Percentiles rank a stretch among this genome's conserved stretches.
Evolutionary conservation across 2,113 vertebrate genomes (phyloP).

Genomic region (Ia io): DNA sequence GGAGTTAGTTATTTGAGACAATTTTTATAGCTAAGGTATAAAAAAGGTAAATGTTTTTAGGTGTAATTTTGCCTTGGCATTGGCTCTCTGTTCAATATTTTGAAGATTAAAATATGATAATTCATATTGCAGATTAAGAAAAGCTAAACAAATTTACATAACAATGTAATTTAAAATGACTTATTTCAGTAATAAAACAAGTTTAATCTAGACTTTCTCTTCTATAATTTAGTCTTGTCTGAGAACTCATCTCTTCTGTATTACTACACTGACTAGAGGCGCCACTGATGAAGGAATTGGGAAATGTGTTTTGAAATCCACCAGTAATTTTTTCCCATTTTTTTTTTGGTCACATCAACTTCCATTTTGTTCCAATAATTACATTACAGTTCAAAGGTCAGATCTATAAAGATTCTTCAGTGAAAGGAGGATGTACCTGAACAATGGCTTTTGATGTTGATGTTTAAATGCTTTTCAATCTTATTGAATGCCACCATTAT

Average conservation of each 20-base stretch:
- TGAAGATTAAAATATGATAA: constrained; percentile 56
- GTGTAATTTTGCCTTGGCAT: constrained; percentile 49
- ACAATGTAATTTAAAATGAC: constrained; percentile 57
- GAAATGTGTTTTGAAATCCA: constrained; percentile 1
- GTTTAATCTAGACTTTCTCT: constrained; percentile 2
- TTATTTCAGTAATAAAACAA: constrained; percentile 66
- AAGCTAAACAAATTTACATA: constrained; percentile 56
- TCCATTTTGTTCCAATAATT: background rate
- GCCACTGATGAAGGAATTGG: background rate
- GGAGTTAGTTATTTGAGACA: constrained; percentile 28
- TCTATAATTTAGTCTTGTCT: constrained; percentile 28
- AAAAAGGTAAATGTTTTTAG: constrained; percentile 21
- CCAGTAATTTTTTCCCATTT: background rate
- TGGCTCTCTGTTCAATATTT: constrained; percentile 47
- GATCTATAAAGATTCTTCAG: background rate
- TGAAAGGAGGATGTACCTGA: background rate
- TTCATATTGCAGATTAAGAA: constrained; percentile 51
- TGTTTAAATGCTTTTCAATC: background rate
- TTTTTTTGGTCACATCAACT: background rate
- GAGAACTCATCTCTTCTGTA: constrained; percentile 15
- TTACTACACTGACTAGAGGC: background rate
- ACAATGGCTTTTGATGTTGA: background rate
- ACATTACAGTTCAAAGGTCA: background rate
- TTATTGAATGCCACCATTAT: background rate
- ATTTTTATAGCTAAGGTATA: background rate